Evolutionary conservation across 2,888 invertebrate genomes (phyloP), one percentile per base, ranked within the genome.

Genomic region (Tetropium fuscum): DNA sequence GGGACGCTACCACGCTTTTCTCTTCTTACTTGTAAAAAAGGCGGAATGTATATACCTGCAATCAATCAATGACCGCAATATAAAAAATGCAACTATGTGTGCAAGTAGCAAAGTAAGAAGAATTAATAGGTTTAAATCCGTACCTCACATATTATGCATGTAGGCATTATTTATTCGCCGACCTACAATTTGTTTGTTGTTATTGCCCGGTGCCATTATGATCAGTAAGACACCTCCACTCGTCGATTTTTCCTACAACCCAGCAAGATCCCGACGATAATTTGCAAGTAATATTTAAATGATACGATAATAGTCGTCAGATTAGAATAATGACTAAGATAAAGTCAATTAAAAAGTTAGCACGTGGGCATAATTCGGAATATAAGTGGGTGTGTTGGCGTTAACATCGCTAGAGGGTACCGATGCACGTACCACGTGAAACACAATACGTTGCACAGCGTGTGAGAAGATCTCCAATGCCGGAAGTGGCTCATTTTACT

Each of bases 311-410:
- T 53, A 58, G 58, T 66, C 61, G 60, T 66, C 63, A 65, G 67
- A 69, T 71, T 69, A 68, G 63, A 69, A 71, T 69, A 69, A 69
- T 69, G 69, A 64, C 66, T 66, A 59, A 63, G 68, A 67, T 70
- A 67, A 63, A 63, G 68, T 71, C 70, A 69, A 71, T 71, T 71
- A 71, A 71, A 68, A 69, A 59, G 59, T 64, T 58, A 63, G 60
- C 65, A 65, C 66, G 71, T 71, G 71, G 71, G 71, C 47, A 64
- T 53, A 64, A 58, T 64, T 66, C 58, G 65, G 53, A 51, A 43
- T 58, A 34, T 41, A 48, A 53, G 53, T 30, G 10, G 18, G 16
- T 41, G 63, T 59, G 63, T 63, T 63, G 63, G 63, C 60, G 63
- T 56, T 20, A 30, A 58, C 19, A 41, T 20, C 34, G 56, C 59